Conservation (phyloP, 1,140 invertebrate genomes). For the Plodia interpunctella region DNA sequence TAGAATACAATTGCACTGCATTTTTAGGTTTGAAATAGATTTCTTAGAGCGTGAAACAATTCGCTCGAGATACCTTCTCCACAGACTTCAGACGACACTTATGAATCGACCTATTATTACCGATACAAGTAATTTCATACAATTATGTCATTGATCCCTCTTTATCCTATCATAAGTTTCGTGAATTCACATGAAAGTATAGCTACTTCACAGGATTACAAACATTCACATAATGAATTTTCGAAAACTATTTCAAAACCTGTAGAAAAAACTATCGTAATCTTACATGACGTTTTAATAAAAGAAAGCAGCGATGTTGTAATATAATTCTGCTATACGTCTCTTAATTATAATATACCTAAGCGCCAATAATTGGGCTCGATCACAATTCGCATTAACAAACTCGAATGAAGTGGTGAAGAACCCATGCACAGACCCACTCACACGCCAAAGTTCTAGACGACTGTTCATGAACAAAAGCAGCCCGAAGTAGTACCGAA, state of each 20-base stretch:
- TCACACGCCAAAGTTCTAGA: constrained; percentile 25
- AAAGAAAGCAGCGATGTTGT: constrained; percentile 34
- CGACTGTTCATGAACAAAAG: constrained; percentile 46
- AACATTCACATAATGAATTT: constrained; percentile 23
- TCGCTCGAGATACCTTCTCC: constrained; percentile 14
- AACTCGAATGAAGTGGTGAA: constrained; percentile 47
- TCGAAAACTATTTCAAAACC: constrained; percentile 66
- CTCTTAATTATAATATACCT: constrained; percentile 32
- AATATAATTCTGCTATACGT: constrained; percentile 24
- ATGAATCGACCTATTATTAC: constrained; percentile 19
- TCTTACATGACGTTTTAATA: constrained; percentile 21
- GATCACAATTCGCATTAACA: constrained; percentile 50
- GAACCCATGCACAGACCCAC: constrained; percentile 19
- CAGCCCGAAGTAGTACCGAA: constrained; percentile 35
- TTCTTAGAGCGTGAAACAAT: constrained; percentile 28
- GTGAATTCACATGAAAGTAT: constrained; percentile 33
- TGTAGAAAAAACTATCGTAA: constrained; percentile 44
- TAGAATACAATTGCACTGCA: constrained; percentile 41
- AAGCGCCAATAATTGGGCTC: constrained; percentile 36
- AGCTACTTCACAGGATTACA: constrained; percentile 22
- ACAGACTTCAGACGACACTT: background rate
- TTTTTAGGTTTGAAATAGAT: constrained; percentile 64
- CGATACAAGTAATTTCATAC: constrained; percentile 34
- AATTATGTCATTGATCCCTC: constrained; percentile 59
- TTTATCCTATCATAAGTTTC: constrained; percentile 54